Percentiles rank a stretch among this genome's conserved stretches.
Conservation (phyloP, 2,797 vertebrate species). For the Poecile montanus region DNA sequence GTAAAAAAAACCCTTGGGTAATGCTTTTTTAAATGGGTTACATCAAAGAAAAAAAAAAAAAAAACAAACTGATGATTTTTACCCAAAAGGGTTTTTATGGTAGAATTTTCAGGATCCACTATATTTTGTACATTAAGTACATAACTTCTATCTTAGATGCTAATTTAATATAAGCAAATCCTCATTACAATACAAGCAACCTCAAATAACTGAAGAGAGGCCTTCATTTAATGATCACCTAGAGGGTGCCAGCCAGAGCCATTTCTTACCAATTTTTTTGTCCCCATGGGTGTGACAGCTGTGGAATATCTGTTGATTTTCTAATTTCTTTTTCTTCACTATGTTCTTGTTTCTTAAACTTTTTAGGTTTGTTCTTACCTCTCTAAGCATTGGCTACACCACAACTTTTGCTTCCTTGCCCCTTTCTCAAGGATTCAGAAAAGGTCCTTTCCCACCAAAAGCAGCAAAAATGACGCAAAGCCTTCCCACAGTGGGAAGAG, state of each 20-base stretch:
- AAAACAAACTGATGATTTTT: background rate
- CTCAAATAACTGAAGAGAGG: background rate
- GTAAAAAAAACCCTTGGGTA: background rate
- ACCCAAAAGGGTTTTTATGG: background rate
- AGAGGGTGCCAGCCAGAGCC: background rate
- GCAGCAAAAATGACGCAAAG: background rate
- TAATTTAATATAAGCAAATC: slow-evolving; percentile 44
- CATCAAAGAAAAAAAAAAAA: background rate
- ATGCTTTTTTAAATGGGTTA: slow-evolving; percentile 10
- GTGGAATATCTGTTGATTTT: background rate
- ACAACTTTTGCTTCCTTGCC: background rate
- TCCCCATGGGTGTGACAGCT: background rate
- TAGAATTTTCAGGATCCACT: background rate
- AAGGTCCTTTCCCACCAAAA: background rate
- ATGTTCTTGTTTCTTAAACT: background rate
- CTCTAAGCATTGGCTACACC: background rate
- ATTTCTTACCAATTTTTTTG: background rate
- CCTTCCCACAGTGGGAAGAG: background rate
- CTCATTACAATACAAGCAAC: background rate
- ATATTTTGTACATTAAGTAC: slow-evolving; percentile 25
- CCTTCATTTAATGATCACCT: background rate
- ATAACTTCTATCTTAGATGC: background rate
- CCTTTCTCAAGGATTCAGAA: background rate
- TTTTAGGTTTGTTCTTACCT: background rate
- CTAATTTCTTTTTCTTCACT: background rate